Evolutionary conservation across 2,797 vertebrate genomes (phyloP).

Genomic region (Lutjanus campechanus): DNA sequence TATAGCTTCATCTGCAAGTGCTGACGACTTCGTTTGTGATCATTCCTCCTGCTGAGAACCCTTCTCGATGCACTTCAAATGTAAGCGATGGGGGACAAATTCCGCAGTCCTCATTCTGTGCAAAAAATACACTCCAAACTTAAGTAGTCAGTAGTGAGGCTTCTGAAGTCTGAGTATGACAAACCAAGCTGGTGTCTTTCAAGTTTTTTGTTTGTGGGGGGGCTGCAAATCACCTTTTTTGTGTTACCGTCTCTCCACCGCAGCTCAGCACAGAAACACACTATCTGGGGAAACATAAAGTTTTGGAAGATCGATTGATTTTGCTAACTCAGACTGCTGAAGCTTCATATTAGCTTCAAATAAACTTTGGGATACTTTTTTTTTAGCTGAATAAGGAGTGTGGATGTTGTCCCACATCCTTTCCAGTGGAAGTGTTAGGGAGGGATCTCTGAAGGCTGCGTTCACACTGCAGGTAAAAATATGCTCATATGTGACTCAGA

Average conservation of each 20-base stretch:
- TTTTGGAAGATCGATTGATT: background rate
- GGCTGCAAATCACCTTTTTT: background rate
- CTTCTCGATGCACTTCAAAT: background rate
- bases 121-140: background rate
- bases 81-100: too few relatives aligned
- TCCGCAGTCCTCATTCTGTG: too few relatives aligned
- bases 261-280: background rate
- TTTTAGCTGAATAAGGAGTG: background rate
- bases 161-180: background rate
- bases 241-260: background rate
- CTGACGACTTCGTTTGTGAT: too few relatives aligned
- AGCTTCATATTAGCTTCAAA: background rate
- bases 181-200: background rate
- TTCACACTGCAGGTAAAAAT: too few relatives aligned
- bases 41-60: too few relatives aligned
- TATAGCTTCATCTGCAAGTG: too few relatives aligned
- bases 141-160: background rate
- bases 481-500: too few relatives aligned
- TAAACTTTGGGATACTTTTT: background rate
- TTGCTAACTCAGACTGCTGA: background rate
- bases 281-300: background rate
- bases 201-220: background rate
- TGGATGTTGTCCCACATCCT: too few relatives aligned
- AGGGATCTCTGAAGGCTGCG: too few relatives aligned
- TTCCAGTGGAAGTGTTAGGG: background rate